Percentiles rank a stretch among this genome's conserved stretches.
phyloP scores from a whole-genome alignment of 1,140 invertebrate genomes.

The Drosophila subobscura region DNA sequence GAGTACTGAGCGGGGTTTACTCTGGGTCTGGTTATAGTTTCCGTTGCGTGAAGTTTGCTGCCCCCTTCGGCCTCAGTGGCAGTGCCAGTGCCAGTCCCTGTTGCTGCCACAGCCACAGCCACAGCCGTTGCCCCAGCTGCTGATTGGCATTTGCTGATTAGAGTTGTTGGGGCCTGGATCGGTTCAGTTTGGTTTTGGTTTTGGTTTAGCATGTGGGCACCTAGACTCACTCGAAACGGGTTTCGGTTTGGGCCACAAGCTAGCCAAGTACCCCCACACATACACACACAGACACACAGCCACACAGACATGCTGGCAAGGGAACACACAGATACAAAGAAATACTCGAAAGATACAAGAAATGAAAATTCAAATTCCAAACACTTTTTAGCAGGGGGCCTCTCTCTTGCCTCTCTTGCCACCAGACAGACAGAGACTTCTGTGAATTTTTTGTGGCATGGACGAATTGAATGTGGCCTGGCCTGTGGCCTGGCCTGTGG shows the following conservation, averaged over 20 bases:
- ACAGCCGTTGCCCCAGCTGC: constrained; percentile 24
- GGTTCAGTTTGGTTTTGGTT: constrained; percentile 33
- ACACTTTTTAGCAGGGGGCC: constrained; percentile 41
- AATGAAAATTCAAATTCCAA: constrained; percentile 73
- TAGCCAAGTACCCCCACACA: constrained; percentile 42
- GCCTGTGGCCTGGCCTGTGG: constrained; percentile 7
- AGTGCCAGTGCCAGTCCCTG: not conserved
- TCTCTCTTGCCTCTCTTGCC: constrained; percentile 45
- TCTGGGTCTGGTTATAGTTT: constrained; percentile 45
- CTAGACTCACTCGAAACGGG: constrained; percentile 51
- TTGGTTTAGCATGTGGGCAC: constrained; percentile 44
- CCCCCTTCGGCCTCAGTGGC: constrained; percentile 1
- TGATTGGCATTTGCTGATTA: constrained; percentile 63
- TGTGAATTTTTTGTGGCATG: constrained; percentile 43
- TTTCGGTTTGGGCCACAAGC: constrained; percentile 28
- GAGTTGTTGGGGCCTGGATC: constrained; percentile 54
- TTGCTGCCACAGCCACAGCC: not conserved
- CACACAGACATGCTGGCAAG: constrained; percentile 1
- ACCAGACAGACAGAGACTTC: constrained; percentile 16
- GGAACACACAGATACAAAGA: constrained; percentile 25
- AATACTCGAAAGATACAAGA: constrained; percentile 51
- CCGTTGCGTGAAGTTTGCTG: constrained; percentile 43
- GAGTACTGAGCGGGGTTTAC: not conserved
- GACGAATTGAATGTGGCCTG: constrained; percentile 44
- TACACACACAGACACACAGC: constrained; percentile 27